Evolutionary conservation across 2,113 vertebrate genomes (phyloP), one percentile per base, ranked within the genome.

Genomic region (Meles meles): DNA sequence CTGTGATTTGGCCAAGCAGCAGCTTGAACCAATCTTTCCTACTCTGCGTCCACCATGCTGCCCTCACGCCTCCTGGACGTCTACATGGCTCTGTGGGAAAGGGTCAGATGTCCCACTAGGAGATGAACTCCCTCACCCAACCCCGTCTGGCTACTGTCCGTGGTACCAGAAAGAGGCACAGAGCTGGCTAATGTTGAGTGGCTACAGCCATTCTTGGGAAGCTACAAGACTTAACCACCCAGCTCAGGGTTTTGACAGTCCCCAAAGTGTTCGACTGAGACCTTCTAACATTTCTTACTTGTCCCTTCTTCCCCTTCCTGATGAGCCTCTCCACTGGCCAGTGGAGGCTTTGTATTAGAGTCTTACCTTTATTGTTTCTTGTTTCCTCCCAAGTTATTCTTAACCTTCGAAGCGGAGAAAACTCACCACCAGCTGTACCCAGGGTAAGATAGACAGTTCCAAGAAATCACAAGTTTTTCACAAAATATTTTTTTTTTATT

Each of bases 21-120:
- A 31, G 25, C 11, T 29, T 9, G 55, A 82, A 29, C 69, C 5
- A 7, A n/a, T 21, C 23, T 20, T 63, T 72, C 44, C 59, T 27
- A 1, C 13, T 7, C n/a, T 20, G 0, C 2, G 14, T 12, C 44
- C 29, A 29, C 27, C 0, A 13, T 44, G 14, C 18, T 6, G 34
- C 44, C 31, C 17, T 3, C 77, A 2, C 2, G 47, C 47, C n/a
- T 76, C 63, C 76, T 17, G 88, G 72, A 23, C 59, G 39, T 59
- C 63, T 13, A 13, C 2, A 29, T 3, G n/a, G 67, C 20, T 83
- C 44, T 29, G 2, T 3, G 34, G 5, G 79, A 69, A 6, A 63
- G 39, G 63, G 29, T 29, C 67, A 37, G 49, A 0, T 21, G 31
- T 6, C 27, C 44, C 42, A 2, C 39, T 4, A 29, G 67, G 39